These are phyloP conservation scores for Nannoperca obscura DNA, from an alignment of 2,797 vertebrate genomes.

Conservation along the genomic window DNA sequence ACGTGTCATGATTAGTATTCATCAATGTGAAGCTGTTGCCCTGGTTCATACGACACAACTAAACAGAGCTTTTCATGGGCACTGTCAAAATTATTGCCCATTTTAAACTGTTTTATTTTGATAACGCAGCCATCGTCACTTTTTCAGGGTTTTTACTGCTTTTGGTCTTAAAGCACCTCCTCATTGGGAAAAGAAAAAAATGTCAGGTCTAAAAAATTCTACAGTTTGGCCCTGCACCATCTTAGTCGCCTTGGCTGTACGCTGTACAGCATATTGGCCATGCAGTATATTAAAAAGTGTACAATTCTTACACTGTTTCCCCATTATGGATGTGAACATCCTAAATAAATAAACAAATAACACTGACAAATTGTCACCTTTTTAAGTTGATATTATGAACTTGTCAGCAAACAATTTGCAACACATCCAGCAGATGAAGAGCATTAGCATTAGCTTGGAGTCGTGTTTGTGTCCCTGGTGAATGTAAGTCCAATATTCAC, in stretches of 20 bases:
- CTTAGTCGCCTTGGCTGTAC: background rate
- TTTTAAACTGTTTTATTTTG: slow-evolving; percentile 15
- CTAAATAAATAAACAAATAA: too few species aligned
- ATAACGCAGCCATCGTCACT: background rate
- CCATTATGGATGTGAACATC: too few species aligned
- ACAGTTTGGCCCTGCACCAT: background rate
- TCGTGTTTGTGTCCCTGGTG: background rate
- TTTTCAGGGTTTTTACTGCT: background rate
- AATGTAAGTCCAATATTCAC: slow-evolving; percentile 4
- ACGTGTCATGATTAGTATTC: slow-evolving; percentile 3
- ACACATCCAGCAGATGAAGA: background rate
- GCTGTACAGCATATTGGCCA: background rate
- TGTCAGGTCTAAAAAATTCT: background rate
- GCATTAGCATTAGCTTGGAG: slow-evolving; percentile 9
- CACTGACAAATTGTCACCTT: too few species aligned
- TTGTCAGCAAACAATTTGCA: too few species aligned
- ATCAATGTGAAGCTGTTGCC: background rate
- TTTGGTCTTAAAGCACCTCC: background rate
- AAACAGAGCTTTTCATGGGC: background rate
- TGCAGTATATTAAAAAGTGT: background rate
- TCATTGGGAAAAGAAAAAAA: background rate
- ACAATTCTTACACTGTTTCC: background rate
- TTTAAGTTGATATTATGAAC: background rate
- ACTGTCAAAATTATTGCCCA: background rate
- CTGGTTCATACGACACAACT: slow-evolving; percentile 8